Evolutionary conservation across 2,888 invertebrate genomes (phyloP).

Genomic region (Clanis bilineata): DNA sequence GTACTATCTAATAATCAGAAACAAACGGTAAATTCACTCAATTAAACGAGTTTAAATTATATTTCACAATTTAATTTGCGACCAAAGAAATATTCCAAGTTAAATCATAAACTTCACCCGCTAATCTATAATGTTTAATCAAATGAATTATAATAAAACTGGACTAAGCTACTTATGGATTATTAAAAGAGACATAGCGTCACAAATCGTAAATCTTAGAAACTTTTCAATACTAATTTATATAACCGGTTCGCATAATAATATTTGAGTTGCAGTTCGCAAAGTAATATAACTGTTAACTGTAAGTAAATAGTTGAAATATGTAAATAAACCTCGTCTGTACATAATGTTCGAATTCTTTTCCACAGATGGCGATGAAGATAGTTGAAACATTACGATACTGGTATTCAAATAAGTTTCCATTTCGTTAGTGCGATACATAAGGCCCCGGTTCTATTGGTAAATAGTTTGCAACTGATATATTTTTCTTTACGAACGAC

Average conservation of each 20-base stretch:
- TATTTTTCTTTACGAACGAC: no score
- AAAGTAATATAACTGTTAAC: constrained; percentile 16
- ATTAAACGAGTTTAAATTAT: no score
- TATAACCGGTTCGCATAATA: constrained; percentile 10
- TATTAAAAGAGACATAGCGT: background rate
- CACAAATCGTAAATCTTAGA: constrained; percentile 5
- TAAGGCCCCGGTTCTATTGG: no score
- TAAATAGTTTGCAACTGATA: no score
- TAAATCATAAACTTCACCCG: background rate
- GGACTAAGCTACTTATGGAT: background rate
- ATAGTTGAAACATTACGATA: background rate
- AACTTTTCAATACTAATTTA: constrained; percentile 6
- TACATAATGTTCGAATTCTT: background rate
- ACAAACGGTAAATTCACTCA: no score
- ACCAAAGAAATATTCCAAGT: background rate
- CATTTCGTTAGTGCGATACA: background rate
- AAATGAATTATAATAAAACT: background rate
- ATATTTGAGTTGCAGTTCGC: constrained; percentile 20
- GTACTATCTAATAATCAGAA: no score
- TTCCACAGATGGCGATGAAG: background rate
- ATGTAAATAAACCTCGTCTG: constrained; percentile 23
- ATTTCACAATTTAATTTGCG: background rate
- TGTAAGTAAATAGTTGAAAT: constrained; percentile 16
- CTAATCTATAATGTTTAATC: background rate
- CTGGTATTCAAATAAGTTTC: background rate